These are phyloP conservation scores for Silurus lanzhouensis DNA, from an alignment of 2,797 vertebrate species.

Conservation along the genomic window DNA sequence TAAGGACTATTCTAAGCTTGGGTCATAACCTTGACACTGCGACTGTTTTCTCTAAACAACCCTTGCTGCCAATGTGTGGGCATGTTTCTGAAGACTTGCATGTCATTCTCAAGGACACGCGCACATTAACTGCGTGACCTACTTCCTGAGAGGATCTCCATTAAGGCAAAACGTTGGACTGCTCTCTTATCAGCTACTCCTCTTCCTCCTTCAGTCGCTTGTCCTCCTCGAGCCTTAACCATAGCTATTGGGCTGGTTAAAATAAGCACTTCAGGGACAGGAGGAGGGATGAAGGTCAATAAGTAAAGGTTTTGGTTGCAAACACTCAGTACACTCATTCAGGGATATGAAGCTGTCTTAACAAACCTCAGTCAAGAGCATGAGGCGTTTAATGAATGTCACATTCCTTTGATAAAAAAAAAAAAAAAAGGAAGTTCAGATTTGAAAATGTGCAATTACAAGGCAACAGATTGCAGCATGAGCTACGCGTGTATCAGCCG, in stretches of 20 bases:
- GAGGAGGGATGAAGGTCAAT: constrained; percentile 32
- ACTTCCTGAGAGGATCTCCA: not conserved
- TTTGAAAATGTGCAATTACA: no score
- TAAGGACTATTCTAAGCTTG: constrained; percentile 2
- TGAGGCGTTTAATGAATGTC: no score
- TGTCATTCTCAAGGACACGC: constrained; percentile 24
- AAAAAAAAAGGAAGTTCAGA: no score
- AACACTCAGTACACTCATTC: constrained; percentile 24
- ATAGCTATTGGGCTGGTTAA: constrained; percentile 1
- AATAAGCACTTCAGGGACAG: not conserved
- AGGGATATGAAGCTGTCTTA: not conserved
- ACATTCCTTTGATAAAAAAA: not conserved
- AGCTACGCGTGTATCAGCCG: no score
- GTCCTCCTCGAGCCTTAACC: not conserved
- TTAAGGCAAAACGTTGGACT: constrained; percentile 1
- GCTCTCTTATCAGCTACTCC: not conserved
- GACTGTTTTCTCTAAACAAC: constrained; percentile 49
- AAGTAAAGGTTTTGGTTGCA: not conserved
- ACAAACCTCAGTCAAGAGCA: no score
- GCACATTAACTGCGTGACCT: not conserved
- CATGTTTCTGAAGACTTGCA: constrained; percentile 21
- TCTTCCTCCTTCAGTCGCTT: not conserved
- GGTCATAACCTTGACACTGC: constrained; percentile 47
- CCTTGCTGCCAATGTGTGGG: constrained; percentile 30
- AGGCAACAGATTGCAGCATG: no score